phyloP scores from a whole-genome alignment of 2,797 vertebrate species.

The Dicrostonyx torquatus region DNA sequence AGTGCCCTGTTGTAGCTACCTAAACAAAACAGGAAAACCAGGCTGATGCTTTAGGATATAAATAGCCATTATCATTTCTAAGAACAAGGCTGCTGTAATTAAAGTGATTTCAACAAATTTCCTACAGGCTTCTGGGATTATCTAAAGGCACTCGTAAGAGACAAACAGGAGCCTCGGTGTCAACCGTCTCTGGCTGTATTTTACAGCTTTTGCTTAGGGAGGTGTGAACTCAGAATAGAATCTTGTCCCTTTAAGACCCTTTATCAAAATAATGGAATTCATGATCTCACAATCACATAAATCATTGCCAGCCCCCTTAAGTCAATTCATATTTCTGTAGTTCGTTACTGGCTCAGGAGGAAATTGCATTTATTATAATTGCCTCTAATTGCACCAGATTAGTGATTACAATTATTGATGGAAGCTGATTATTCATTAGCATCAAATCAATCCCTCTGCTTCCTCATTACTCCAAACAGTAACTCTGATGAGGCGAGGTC shows the following conservation, averaged over 20 bases:
- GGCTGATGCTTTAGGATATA: not conserved
- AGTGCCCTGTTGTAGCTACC: not conserved
- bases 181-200: not conserved
- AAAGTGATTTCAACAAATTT: conserved; percentile 1
- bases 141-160: not conserved
- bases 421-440: conserved; percentile 91
- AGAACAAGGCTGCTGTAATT: not conserved
- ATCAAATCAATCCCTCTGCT: conserved; percentile 88
- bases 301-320: conserved; percentile 86
- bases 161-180: no score
- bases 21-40: not conserved
- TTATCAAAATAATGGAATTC: conserved; percentile 76
- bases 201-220: conserved; percentile 22
- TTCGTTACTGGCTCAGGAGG: conserved; percentile 89
- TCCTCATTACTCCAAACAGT: conserved; percentile 86
- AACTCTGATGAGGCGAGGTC: conserved; percentile 86
- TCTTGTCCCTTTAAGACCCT: conserved; percentile 79
- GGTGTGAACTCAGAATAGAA: conserved; percentile 28
- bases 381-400: conserved; percentile 91
- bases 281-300: conserved; percentile 84
- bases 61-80: conserved; percentile 22
- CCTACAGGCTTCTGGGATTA: not conserved
- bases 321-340: conserved; percentile 90
- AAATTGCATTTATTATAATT: conserved; percentile 93
- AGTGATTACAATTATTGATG: conserved; percentile 93